Evolutionary conservation across 2,797 vertebrate genomes (phyloP).

Genomic region (Tapera naevia): DNA sequence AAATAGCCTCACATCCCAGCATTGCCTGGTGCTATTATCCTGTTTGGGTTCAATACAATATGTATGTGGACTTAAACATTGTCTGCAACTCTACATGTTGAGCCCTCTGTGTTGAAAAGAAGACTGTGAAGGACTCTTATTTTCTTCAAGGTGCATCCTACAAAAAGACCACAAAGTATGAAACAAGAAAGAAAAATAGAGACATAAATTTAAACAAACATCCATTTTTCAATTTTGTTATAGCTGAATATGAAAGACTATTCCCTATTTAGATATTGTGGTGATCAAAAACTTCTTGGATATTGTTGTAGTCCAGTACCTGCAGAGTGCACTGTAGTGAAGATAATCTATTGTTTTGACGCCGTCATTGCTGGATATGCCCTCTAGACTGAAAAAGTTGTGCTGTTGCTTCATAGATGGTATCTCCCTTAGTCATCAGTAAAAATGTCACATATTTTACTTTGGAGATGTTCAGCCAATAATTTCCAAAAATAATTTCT

Average conservation of each 20-base stretch:
- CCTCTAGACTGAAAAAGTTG: constrained; percentile 22
- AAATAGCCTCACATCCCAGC: neutral
- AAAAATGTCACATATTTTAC: constrained; percentile 33
- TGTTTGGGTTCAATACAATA: neutral
- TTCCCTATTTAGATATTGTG: neutral
- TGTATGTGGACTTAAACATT: neutral
- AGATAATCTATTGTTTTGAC: neutral
- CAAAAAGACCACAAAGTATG: neutral
- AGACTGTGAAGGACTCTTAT: neutral
- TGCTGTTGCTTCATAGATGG: neutral
- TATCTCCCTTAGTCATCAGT: constrained; percentile 7
- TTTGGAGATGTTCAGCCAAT: constrained; percentile 20
- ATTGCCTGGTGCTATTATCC: neutral
- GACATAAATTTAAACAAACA: neutral
- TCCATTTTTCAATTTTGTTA: neutral
- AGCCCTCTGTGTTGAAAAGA: neutral
- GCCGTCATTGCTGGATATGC: neutral
- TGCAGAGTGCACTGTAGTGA: neutral
- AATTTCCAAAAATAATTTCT: constrained; percentile 21
- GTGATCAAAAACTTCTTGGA: too few species aligned
- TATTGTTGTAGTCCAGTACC: too few species aligned
- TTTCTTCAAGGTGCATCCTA: neutral
- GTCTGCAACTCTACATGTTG: neutral
- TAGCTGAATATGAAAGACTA: neutral
- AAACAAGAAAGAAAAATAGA: neutral